These are phyloP conservation scores for Falco berigora DNA, from an alignment of 2,797 vertebrate species.

Conservation along the genomic window DNA sequence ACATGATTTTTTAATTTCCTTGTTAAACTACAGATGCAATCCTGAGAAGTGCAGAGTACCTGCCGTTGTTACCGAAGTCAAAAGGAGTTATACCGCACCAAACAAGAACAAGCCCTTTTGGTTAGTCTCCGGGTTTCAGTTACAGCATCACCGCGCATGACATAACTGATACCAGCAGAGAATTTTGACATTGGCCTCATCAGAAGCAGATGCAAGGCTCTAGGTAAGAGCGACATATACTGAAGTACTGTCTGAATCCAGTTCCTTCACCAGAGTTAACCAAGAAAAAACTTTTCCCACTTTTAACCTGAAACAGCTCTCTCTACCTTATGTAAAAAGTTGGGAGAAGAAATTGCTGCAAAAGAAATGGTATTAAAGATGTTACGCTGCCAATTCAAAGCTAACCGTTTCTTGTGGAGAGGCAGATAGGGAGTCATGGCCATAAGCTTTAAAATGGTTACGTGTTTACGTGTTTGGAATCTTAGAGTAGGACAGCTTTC, in stretches of 20 bases:
- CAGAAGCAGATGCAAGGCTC: not conserved
- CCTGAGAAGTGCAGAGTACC: conserved; percentile 8
- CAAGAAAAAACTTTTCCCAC: not conserved
- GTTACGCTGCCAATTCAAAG: not conserved
- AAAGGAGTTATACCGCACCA: not conserved
- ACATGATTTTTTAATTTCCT: not conserved
- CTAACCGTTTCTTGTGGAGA: not conserved
- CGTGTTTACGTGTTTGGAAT: not conserved
- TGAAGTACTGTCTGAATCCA: not conserved
- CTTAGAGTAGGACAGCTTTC: not conserved
- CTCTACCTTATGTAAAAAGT: not conserved
- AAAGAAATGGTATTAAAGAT: not conserved
- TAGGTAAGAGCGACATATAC: not conserved
- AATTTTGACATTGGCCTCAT: not conserved
- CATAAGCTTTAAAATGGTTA: not conserved
- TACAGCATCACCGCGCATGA: accelerated
- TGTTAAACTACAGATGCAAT: not conserved
- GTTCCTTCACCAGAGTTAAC: not conserved
- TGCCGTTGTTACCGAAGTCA: not conserved
- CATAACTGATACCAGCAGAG: not conserved
- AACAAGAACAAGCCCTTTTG: conserved; percentile 13
- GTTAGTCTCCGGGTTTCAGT: not conserved
- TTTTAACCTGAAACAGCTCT: not conserved
- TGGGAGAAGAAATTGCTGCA: not conserved
- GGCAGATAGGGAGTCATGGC: not conserved